Conservation (phyloP, 2,113 vertebrate species). For the Campylomormyrus tamandua region DNA sequence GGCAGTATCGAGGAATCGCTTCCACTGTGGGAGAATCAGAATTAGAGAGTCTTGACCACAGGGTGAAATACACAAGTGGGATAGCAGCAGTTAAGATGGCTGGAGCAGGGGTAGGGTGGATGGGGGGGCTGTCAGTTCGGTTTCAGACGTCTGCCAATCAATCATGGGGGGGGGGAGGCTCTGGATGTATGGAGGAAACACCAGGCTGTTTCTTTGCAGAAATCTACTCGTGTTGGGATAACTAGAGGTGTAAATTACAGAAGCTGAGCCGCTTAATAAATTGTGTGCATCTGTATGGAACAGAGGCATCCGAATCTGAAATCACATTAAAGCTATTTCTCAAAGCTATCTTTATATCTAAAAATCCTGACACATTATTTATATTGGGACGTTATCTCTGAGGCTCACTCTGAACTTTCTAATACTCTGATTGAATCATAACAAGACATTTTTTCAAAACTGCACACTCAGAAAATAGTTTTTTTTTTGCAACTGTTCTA, state of each 20-base stretch:
- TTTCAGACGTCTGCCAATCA: background rate
- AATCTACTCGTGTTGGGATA: background rate
- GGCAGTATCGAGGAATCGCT: too few relatives aligned
- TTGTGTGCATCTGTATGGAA: background rate
- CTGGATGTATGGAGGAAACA: background rate
- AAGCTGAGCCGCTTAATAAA: background rate
- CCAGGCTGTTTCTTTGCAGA: background rate
- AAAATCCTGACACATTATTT: background rate
- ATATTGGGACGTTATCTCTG: background rate
- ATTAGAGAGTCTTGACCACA: background rate
- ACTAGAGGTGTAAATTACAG: background rate
- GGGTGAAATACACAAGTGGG: background rate
- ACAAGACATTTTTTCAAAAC: background rate
- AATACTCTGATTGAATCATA: background rate
- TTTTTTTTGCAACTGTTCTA: background rate
- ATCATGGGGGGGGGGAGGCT: background rate
- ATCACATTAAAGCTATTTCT: background rate
- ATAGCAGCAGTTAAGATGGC: slow-evolving; percentile 3
- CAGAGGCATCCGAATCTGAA: background rate
- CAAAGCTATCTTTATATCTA: background rate
- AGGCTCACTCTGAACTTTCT: background rate
- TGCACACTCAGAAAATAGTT: background rate
- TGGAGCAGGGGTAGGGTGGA: background rate
- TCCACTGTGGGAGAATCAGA: background rate
- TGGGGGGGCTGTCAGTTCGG: background rate